Base-by-base conservation (phyloP, 1,140 invertebrate genomes). In the Carposina sasakii region DNA sequence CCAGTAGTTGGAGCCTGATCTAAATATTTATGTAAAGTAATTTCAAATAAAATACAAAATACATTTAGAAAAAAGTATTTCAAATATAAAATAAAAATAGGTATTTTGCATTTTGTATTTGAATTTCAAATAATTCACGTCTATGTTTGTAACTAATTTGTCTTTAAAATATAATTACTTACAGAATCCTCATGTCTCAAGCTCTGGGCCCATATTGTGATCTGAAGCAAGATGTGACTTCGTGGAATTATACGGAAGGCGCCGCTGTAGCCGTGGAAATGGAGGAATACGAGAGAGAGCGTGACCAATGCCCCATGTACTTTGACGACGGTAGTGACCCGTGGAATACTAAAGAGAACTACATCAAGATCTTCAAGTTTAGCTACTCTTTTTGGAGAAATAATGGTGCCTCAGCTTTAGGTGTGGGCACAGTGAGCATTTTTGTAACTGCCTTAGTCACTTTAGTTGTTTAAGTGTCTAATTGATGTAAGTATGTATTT, bases 231-330 rank as follows among this genome's bases (percentile, higher is more conserved):
- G 94, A 94, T 69, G 96, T 98, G 0, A 91, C 90, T 2, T 96
- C 94, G 44, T 93, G 88, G 76, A 94, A 95, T 78, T 92, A 93
- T 66, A 92, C 92, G 0, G 92, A 98, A 70, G 97, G 97, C 20
- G 96, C 97, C 37, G 93, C 94, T 44, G 94, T 98, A 17, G 90
- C 94, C 34, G 79, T 99, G 2, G 91, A 94, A 55, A 92, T 99
- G 89, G 89, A 92, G 49, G 97, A 98, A 85, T 96, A 95, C 77
- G 96, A 97, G 84, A 87, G 95, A 86, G 93, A 96, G 82, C 89
- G 95, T 52, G 96, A 98, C 85, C 93, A 95, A 65, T 98, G 96
- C 79, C 96, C 96, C 0, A 96, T 98, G 95, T 90, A 93, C 73
- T 98, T 97, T 75, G 95, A 98, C 67, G 95, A 98, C 78, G 96